A percentile compares a stretch with the other conserved stretches of the same genome.
phyloP scores from a whole-genome alignment of 1,140 invertebrate species.

The Ylistrum balloti region DNA sequence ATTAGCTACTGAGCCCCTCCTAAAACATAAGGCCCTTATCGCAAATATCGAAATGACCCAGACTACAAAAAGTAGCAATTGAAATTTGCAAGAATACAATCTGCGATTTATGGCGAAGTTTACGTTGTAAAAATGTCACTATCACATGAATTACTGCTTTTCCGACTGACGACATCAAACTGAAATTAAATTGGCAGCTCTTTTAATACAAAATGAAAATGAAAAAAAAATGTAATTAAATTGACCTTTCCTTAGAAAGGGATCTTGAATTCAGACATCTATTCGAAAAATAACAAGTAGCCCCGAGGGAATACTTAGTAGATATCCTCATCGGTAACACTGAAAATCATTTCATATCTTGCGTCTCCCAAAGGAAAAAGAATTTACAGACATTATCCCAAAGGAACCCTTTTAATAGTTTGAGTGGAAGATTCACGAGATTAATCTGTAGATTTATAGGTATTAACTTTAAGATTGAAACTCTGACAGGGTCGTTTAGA shows the following conservation, averaged over 20 bases:
- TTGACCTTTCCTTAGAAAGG: not conserved
- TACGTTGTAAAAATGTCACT: not conserved
- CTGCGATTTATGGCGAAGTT: conserved; percentile 25
- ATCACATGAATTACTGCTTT: conserved; percentile 14
- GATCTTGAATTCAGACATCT: not conserved
- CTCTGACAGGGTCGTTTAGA: conserved; percentile 10
- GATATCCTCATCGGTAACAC: not conserved
- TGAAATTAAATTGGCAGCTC: conserved; percentile 1
- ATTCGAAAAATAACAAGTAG: not conserved
- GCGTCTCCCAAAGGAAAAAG: not conserved
- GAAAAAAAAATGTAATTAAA: not conserved
- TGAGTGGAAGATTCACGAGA: not conserved
- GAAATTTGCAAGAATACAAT: conserved; percentile 34
- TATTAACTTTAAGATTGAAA: conserved; percentile 22
- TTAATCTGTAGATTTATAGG: not conserved
- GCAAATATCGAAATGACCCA: conserved; percentile 31
- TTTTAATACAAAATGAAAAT: not conserved
- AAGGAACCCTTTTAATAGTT: not conserved
- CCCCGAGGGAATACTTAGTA: not conserved
- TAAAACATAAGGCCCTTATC: conserved; percentile 27
- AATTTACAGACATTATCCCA: not conserved
- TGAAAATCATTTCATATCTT: not conserved
- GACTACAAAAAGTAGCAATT: conserved; percentile 20
- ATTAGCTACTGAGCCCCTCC: conserved; percentile 30
- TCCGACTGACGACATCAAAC: not conserved